Conservation (phyloP, 2,113 vertebrate genomes). For the Callospermophilus lateralis region DNA sequence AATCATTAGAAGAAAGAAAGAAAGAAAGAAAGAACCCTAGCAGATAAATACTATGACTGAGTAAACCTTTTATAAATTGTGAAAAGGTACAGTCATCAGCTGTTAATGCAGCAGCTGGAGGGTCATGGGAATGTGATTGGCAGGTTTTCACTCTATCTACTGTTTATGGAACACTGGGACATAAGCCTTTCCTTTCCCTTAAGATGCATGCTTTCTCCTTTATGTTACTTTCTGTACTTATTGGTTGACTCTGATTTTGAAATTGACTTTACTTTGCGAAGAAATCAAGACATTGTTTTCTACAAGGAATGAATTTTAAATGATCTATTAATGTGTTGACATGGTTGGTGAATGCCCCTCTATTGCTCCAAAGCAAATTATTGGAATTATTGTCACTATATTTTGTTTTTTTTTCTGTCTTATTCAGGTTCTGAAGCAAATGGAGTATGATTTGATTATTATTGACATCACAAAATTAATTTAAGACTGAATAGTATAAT, state of each 20-base stretch:
- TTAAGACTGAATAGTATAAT: neutral
- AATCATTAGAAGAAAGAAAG: neutral
- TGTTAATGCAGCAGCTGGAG: neutral
- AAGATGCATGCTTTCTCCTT: neutral
- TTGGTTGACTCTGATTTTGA: neutral
- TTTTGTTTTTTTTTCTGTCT: neutral
- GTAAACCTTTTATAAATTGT: neutral
- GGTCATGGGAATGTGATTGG: neutral
- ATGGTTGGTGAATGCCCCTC: neutral
- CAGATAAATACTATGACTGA: neutral
- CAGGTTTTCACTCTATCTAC: neutral
- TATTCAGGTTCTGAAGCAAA: conserved; percentile 32
- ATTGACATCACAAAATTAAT: neutral
- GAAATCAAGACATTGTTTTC: neutral
- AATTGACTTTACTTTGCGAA: neutral
- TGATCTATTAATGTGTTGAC: neutral
- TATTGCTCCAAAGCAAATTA: neutral
- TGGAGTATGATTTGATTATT: conserved; percentile 31
- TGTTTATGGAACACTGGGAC: neutral
- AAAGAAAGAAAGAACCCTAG: too few species aligned
- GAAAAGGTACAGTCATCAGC: neutral
- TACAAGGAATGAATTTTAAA: neutral
- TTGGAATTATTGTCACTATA: neutral
- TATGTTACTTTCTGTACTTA: neutral
- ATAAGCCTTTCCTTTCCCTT: rapidly evolving